These are phyloP conservation scores for Synchiropus splendidus DNA, from an alignment of 2,113 vertebrate species.

Conservation along the genomic window DNA sequence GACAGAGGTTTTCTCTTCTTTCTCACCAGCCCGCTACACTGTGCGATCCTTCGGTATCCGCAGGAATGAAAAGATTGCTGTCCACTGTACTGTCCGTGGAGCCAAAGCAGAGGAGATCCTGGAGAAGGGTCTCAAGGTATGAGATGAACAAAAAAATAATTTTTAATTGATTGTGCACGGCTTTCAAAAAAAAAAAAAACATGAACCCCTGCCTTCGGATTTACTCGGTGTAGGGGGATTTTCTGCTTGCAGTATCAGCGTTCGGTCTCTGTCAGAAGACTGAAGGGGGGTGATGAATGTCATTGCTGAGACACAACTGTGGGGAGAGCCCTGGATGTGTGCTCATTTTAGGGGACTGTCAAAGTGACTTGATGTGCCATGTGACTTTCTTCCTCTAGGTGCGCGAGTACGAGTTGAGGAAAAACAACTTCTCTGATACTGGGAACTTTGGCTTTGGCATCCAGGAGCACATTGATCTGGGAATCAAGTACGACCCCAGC, in stretches of 20 bases:
- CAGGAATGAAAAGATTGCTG: slow-evolving; percentile 97
- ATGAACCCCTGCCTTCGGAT: no score
- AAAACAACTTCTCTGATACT: slow-evolving; percentile 97
- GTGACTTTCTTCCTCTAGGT: slow-evolving; percentile 63
- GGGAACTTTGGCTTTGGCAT: slow-evolving; percentile 99
- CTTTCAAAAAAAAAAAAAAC: no score
- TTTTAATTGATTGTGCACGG: neutral
- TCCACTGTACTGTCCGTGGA: slow-evolving; percentile 94
- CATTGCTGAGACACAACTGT: no score
- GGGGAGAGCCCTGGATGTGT: no score
- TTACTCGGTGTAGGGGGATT: no score
- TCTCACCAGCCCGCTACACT: slow-evolving; percentile 84
- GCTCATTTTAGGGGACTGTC: neutral
- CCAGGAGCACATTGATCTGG: slow-evolving; percentile 97
- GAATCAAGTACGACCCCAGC: slow-evolving; percentile 96
- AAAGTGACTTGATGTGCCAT: neutral
- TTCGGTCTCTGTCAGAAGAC: no score
- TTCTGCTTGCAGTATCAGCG: no score
- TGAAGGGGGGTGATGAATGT: no score
- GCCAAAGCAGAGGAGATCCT: slow-evolving; percentile 97
- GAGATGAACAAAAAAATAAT: no score
- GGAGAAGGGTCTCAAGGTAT: slow-evolving; percentile 86
- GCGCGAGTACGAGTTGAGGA: slow-evolving; percentile 92
- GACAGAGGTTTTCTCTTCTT: neutral
- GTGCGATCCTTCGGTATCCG: slow-evolving; percentile 94